Percentiles rank a stretch among this genome's conserved stretches.
Evolutionary conservation across 2,797 vertebrate genomes (phyloP).

Genomic region (Gymnoscopelus microlampas): DNA sequence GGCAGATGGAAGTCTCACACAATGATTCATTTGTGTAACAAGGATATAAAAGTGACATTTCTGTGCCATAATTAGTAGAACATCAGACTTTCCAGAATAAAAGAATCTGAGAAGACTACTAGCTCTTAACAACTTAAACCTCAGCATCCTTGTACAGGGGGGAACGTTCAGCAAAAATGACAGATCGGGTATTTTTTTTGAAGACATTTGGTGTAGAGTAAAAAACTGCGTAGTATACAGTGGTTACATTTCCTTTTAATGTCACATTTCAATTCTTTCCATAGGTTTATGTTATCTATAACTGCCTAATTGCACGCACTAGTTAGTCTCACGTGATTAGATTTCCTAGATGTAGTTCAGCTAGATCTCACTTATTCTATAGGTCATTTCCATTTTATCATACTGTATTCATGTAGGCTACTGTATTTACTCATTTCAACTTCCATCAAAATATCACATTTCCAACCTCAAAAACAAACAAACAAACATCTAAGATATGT

Average conservation of each 20-base stretch:
- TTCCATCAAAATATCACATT: not conserved
- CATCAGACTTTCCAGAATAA: no score
- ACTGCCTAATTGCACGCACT: not conserved
- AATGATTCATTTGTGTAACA: not conserved
- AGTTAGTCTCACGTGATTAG: not conserved
- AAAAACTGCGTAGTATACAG: no score
- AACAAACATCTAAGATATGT: not conserved
- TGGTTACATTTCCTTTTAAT: no score
- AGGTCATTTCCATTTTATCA: conserved; percentile 9
- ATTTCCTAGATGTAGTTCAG: not conserved
- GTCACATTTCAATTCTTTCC: not conserved
- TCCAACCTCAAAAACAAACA: no score
- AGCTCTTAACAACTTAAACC: no score
- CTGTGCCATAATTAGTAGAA: not conserved
- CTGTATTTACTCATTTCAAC: conserved; percentile 15
- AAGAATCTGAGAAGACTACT: no score
- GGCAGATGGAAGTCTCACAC: not conserved
- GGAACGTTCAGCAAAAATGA: no score
- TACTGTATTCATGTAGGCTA: not conserved
- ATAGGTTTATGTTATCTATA: conserved; percentile 13
- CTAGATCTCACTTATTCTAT: not conserved
- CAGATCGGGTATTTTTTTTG: no score
- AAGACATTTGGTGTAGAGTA: no score
- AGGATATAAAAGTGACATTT: conserved; percentile 1
- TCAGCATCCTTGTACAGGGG: no score